Base-by-base conservation (phyloP, 1,140 invertebrate genomes). In the Calliopsis andreniformis region DNA sequence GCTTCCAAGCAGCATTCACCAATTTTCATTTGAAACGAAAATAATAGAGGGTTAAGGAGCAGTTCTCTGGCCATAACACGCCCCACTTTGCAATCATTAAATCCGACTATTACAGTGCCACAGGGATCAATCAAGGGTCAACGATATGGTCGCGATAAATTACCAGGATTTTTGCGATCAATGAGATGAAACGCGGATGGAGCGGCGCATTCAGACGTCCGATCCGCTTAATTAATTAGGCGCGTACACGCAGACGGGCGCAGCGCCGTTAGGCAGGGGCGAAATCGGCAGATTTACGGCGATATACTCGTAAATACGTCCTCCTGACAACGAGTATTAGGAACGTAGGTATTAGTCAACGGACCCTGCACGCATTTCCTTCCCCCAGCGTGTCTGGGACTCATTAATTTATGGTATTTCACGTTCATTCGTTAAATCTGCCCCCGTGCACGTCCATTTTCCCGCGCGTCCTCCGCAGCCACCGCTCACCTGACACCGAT, bases 171-270 rank as follows among this genome's bases (percentile, higher is more conserved):
- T 39, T 73, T 70, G n/a, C 42, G 20, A 66, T 47, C 14, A 16
- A 2, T 28, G 32, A 39, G 16, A 58, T 55, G 53, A 56, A 45
- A 30, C 30, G n/a, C 12, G 2, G 47, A 47, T 20, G 63, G 12
- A 23, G 39, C 16, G 12, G 23, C 16, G 20, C 47, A 18, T 78
- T 69, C n/a, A 56, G 43, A 66, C 53, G 66, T 49, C 30, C 59
- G 66, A 61, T 58, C 35, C 25, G 70, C 45, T 83, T 79, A 83
- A 83, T 79, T 79, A 79, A 83, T 76, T 56, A 76, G 53, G 25
- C 53, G 39, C 1, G 18, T 12, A 35, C 49, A 63, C 39, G 39
- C 47, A 51, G 6, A 25, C 12, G 42, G 12, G 59, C 30, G 5
- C 30, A 43, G 8, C 30, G 43, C 53, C 47, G 51, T 72, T 51